These are phyloP conservation scores for Lasiommata megera DNA, from an alignment of 2,888 invertebrate species.

Conservation along the genomic window DNA sequence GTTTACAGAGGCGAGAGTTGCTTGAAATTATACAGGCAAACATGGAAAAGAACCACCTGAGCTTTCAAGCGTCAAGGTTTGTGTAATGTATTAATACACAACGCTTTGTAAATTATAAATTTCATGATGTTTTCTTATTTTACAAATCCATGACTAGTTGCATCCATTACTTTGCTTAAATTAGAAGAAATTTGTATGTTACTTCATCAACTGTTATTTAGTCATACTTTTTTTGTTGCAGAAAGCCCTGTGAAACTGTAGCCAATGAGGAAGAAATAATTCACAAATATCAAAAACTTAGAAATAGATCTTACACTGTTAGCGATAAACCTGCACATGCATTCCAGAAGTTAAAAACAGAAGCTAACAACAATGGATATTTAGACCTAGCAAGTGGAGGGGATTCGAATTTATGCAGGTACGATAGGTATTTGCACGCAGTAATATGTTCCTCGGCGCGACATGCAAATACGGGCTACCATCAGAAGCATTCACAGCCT, in stretches of 20 bases:
- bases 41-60: slow-evolving; percentile 94
- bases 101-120: neutral
- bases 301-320: slow-evolving; percentile 77
- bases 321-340: slow-evolving; percentile 68
- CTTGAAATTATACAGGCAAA: slow-evolving; percentile 94
- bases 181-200: neutral
- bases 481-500: slow-evolving; percentile 60
- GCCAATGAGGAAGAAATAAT: slow-evolving; percentile 64
- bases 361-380: slow-evolving; percentile 77
- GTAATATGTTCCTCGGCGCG: slow-evolving; percentile 81
- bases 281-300: slow-evolving; percentile 66
- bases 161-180: neutral
- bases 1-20: slow-evolving; percentile 90
- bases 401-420: slow-evolving; percentile 77
- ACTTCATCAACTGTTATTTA: neutral
- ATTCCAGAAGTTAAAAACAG: slow-evolving; percentile 64
- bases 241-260: slow-evolving; percentile 79
- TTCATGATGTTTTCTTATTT: too few relatives aligned
- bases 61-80: slow-evolving; percentile 91
- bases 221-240: slow-evolving; percentile 51
- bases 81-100: too few relatives aligned
- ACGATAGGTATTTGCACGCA: slow-evolving; percentile 84
- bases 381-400: slow-evolving; percentile 83
- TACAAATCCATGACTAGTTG: neutral
- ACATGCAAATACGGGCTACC: slow-evolving; percentile 72